Evolutionary conservation across 2,888 invertebrate species (phyloP).

Genomic region (Synergus japonicus): DNA sequence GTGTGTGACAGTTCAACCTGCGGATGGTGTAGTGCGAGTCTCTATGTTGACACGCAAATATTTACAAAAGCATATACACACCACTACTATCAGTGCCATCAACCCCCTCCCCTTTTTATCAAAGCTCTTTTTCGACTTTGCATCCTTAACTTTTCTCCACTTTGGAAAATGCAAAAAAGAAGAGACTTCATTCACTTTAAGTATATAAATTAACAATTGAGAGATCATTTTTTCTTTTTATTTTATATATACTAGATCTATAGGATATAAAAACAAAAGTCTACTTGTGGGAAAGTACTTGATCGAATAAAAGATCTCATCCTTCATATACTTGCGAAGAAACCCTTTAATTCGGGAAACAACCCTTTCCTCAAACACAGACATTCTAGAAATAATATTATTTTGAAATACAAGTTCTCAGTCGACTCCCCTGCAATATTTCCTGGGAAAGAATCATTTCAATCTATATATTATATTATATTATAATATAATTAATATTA

Average conservation of each 20-base stretch:
- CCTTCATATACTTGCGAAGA: background rate
- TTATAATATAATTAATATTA: background rate
- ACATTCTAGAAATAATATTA: slow-evolving; percentile 17
- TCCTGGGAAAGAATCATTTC: background rate
- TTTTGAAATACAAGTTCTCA: background rate
- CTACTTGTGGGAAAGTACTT: background rate
- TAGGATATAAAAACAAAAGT: too few species aligned
- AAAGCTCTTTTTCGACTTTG: slow-evolving; percentile 7
- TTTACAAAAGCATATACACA: slow-evolving; percentile 72
- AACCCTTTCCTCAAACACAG: slow-evolving; percentile 2
- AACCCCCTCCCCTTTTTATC: slow-evolving; percentile 50
- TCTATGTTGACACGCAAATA: slow-evolving; percentile 75
- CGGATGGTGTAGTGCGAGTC: slow-evolving; percentile 51
- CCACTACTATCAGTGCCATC: slow-evolving; percentile 63
- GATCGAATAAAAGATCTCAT: background rate
- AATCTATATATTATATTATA: background rate
- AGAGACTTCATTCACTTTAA: background rate
- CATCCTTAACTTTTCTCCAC: background rate
- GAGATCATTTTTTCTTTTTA: background rate
- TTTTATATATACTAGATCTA: too few species aligned
- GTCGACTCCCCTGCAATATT: background rate
- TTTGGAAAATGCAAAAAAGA: background rate
- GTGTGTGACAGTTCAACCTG: slow-evolving; percentile 60
- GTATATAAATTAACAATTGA: background rate
- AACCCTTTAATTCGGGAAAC: too few species aligned